Base-by-base conservation (phyloP, 2,113 vertebrate species). In the Gasterosteus aculeatus region DNA sequence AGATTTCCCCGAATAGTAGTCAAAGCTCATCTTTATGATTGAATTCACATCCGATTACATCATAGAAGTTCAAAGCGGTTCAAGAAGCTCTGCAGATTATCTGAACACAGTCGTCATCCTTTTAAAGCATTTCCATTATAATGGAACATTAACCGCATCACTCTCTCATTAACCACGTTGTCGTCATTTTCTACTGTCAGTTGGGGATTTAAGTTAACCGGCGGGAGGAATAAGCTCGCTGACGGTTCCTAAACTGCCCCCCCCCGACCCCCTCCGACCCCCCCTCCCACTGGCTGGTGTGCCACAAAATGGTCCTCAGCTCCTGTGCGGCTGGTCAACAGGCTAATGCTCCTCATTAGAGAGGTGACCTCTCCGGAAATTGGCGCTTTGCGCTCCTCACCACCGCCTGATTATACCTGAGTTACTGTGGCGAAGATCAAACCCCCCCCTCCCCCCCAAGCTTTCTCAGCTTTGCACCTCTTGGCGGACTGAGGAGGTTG, bases 331-430 rank as follows among this genome's bases (percentile, higher is more conserved):
- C 81, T 65, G 56, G 73, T 82, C 77, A 84, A 81, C 80, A 80
- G 78, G 89, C 77, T 85, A 86, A 89, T 92, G 83, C 83, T 89
- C 78, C 77, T 91, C 92, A 92, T 92, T 93, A 92, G 85, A 83
- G 68, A 80, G 82, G 86, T 90, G 83, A 92, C 90, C 90, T 92
- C 92, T 93, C 77, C 46, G 69, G 86, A 92, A 92, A 90, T 90
- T 87, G 89, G 85, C 18, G 6, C 47, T 33, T 67, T 84, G 74
- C 79, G 61, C 83, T 82, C 64, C 74, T 78, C 81, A 51, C 78
- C 77, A 77, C 81, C 83, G 51, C 61, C 85, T 83, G 85, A 93
- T 92, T 88, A 7, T 7, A 90, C 74, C 75, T 78, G 84, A 67
- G 85, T 86, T 81, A 81, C 82, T 82, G 80, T 78, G 80, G 69